Base-by-base conservation (phyloP, 2,113 vertebrate species). In the Henicopernis longicauda region DNA sequence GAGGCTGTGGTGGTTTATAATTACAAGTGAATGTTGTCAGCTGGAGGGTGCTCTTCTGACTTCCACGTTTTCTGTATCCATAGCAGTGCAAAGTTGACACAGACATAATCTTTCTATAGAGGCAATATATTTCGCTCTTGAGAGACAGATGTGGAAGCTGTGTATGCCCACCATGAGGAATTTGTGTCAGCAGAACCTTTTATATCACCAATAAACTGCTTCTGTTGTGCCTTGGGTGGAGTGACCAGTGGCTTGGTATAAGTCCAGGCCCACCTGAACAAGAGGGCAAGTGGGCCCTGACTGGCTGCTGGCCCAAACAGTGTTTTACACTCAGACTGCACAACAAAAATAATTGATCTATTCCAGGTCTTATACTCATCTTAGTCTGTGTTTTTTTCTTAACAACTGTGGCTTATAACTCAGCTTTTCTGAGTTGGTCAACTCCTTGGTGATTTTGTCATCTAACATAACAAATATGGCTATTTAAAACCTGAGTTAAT, bases 161-260 rank as follows among this genome's bases (percentile, higher is more conserved):
- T 29, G 7, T 26, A 32, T 25, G 25, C 5, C 36, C n/a, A 36
- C 26, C 31, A 49, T 11, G 42, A 74, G 27, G 36, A 66, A 84
- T 54, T 32, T 74, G 32, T 81, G 34, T 32, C 36, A 52, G 23
- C 7, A 87, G 27, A 78, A 45, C 11, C 17, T 73, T 86, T 79
- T 22, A 10, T 25, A 38, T 72, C 1, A 2, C 38, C 17, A 5
- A 44, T 40, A n/a, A 81, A 82, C 6, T 59, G 29, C 36, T 36
- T 81, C 27, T 40, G 17, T 29, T 82, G 22, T 67, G 50, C 20
- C 61, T n/a, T 38, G 47, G 13, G 14, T 26, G 11, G 25, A 81
- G 32, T 47, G 29, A 79, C 16, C 0, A 0, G 23, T 27, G 11
- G 15, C 13, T 67, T 82, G 1, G 1, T 65, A 1, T 42, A 47